Evolutionary conservation across 2,113 vertebrate species (phyloP), one percentile per base, ranked within the genome.

Genomic region (Grammomys surdaster): DNA sequence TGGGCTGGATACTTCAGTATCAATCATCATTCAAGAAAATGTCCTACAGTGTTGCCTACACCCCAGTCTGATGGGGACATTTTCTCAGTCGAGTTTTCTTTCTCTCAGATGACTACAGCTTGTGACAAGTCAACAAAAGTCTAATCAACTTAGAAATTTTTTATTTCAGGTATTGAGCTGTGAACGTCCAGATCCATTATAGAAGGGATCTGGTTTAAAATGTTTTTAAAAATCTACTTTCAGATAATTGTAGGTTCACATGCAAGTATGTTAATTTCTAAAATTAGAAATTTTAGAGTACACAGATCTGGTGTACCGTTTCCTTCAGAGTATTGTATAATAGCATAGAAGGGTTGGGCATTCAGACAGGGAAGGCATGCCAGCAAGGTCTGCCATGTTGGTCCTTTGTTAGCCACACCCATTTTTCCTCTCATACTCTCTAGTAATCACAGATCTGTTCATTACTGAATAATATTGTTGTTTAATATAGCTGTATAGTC

Each of bases 251-350:
- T 56, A 81, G 58, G 46, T 46, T 81, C 40, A 69, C 8, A 6
- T 77, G 56, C 63, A 90, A 36, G 88, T 88, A 46, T 48, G 67
- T 73, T 63, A 96, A 81, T 26, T 82, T 58, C 36, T 82, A 56
- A 28, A 4, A 40, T 40, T 82, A 40, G 54, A 82, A 60, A 28
- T 82, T 60, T 82, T 13, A 51, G 73, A 93, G 36, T 28, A 48
- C 65, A 86, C 40, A 82, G 31, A 20, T 69, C 28, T 5, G n/a
- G 2, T 31, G 13, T 73, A 65, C 9, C 1, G 1, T 60, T 58
- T 40, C 69, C 33, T 80, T 17, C 24, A 33, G 51, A 58, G 19
- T 54, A 4, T 9, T n/a, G 36, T 36, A 4, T 22, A 1, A 6
- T 36, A 17, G 48, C 48, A 88, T 6, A 89, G 1, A 28, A 10